phyloP scores from a whole-genome alignment of 2,888 invertebrate species.

The Epinotia bilunana region DNA sequence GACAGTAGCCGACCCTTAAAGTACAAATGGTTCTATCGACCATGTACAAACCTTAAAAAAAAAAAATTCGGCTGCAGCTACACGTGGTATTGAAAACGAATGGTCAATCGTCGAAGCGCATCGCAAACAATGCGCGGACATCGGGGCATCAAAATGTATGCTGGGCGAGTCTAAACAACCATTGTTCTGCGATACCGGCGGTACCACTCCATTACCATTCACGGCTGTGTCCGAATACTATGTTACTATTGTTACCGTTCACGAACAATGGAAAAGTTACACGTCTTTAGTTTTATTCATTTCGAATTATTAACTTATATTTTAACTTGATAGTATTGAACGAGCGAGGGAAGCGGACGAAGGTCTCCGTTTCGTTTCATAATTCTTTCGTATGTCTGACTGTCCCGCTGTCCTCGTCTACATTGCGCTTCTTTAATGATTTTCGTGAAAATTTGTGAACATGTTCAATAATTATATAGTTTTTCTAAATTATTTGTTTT shows the following conservation, averaged over 20 bases:
- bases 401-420: too few relatives aligned
- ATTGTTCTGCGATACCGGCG: slow-evolving; percentile 67
- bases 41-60: too few relatives aligned
- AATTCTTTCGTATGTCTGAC: too few relatives aligned
- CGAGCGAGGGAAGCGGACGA: too few relatives aligned
- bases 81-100: slow-evolving; percentile 43
- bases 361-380: too few relatives aligned
- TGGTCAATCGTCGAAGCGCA: slow-evolving; percentile 47
- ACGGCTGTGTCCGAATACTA: slow-evolving; percentile 36
- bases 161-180: slow-evolving; percentile 66
- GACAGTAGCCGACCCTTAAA: too few relatives aligned
- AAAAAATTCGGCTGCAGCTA: neutral
- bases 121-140: slow-evolving; percentile 52
- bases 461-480: too few relatives aligned
- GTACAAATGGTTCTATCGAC: too few relatives aligned
- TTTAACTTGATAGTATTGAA: too few relatives aligned
- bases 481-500: too few relatives aligned
- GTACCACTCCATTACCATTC: slow-evolving; percentile 51
- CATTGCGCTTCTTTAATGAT: too few relatives aligned
- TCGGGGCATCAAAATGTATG: slow-evolving; percentile 68
- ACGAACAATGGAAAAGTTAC: slow-evolving; percentile 11
- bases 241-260: slow-evolving; percentile 22
- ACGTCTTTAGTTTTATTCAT: slow-evolving; percentile 9
- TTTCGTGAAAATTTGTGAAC: too few relatives aligned
- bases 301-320: neutral